Base-by-base conservation (phyloP, 2,888 invertebrate genomes). In the Cryptocheilus praepositus region DNA sequence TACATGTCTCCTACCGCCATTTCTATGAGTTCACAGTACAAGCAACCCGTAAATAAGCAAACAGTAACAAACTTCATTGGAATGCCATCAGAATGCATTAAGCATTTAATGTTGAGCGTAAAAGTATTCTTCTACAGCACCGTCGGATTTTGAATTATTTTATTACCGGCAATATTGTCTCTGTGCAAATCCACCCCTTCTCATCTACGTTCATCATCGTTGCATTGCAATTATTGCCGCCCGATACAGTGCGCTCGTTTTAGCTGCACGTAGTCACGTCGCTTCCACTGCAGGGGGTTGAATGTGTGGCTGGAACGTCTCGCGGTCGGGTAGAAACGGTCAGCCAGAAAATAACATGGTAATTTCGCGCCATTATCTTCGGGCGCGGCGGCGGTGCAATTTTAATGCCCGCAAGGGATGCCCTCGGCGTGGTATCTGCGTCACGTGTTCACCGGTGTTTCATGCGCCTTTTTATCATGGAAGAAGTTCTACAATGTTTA, bases 331-430 rank as follows among this genome's bases (percentile, higher is more conserved):
- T n/a, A n/a, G n/a, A n/a, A n/a, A n/a, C 53, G 53, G 52, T 43
- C 52, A 54, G 49, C 54, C 45, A 28, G 63, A 49, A 63, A 63
- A 61, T 72, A 65, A 68, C 68, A 62, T 53, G 65, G 62, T 61
- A 65, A 72, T 73, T 60, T 54, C 52, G n/a, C 36, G 36, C 36
- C 49, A 57, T 58, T 73, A 72, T 62, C 72, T 56, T 16, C 28
- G 13, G 36, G 13, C 52, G n/a, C 36, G 44, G 13, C 49, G 28
- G 21, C 21, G 3, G 51, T 57, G 56, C 53, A 60, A 58, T 68
- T 73, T 71, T 65, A 68, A 62, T 61, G 56, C 53, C 22, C 57
- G 25, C 28, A 7, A 13, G 25, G 7, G 5, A 59, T 22, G 25
- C 3, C 45, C 46, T 16, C 3, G 19, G 21, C 44, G 44, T 11